Percentiles rank a stretch among this genome's conserved stretches.
Evolutionary conservation across 2,888 invertebrate genomes (phyloP).

Genomic region (Teleiodes luculella): DNA sequence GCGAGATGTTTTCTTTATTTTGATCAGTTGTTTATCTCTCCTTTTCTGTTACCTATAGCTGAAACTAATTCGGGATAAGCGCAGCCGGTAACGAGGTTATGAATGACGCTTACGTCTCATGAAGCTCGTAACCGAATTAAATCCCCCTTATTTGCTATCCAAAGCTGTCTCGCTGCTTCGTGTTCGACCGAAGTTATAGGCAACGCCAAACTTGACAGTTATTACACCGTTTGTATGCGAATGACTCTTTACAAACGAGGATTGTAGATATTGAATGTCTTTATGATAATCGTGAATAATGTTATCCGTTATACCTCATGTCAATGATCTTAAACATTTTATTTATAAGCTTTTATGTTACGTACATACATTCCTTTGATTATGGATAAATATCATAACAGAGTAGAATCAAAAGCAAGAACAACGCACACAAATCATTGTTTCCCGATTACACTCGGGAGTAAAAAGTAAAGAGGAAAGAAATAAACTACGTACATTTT

Average conservation of each 20-base stretch:
- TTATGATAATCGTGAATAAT: conserved; percentile 10
- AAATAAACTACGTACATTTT: conserved; percentile 7
- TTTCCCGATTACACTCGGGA: conserved; percentile 3
- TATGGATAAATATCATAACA: neutral
- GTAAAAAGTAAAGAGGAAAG: neutral
- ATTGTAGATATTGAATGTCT: conserved; percentile 4
- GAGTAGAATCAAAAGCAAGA: neutral
- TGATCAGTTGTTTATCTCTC: too few relatives aligned
- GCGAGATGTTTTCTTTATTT: too few relatives aligned
- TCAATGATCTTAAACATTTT: neutral
- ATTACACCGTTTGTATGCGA: conserved; percentile 9
- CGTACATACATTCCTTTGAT: neutral
- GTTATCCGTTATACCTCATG: neutral
- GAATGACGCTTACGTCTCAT: conserved; percentile 10
- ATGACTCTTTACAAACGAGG: neutral
- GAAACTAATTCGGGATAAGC: conserved; percentile 12
- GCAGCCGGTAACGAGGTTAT: conserved; percentile 9
- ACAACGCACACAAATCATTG: conserved; percentile 1
- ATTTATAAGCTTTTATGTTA: neutral
- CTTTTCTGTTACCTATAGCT: neutral
- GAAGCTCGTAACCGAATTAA: conserved; percentile 10
- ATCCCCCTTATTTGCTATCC: conserved; percentile 10
- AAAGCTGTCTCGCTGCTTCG: conserved; percentile 2
- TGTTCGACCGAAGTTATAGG: neutral
- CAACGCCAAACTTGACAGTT: conserved; percentile 9